phyloP scores from a whole-genome alignment of 2,888 invertebrate genomes.

The Apodemia mormo region DNA sequence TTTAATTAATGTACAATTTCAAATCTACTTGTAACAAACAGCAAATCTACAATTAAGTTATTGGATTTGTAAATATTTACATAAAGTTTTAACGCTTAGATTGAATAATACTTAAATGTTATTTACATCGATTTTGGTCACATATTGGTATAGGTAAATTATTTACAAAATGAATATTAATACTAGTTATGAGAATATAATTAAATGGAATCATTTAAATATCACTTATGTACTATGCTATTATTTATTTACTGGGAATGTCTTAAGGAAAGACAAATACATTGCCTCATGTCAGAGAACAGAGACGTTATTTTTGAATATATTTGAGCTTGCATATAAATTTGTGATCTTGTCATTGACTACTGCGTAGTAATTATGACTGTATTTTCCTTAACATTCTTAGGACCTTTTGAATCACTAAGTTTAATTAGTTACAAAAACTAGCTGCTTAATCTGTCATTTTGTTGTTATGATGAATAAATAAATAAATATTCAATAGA shows the following conservation, averaged over 20 bases:
- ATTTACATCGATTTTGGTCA: conserved; percentile 66
- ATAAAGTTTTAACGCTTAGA: conserved; percentile 22
- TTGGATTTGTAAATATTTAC: conserved; percentile 33
- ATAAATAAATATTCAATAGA: too few species aligned
- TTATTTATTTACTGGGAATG: neutral
- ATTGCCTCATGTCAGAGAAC: neutral
- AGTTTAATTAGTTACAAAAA: too few species aligned
- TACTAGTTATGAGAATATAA: conserved; percentile 25
- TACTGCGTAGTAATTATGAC: too few species aligned
- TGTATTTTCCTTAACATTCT: too few species aligned
- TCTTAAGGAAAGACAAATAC: neutral
- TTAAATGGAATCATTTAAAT: neutral
- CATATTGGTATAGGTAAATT: conserved; percentile 62
- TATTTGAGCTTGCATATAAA: too few species aligned
- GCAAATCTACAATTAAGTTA: conserved; percentile 12
- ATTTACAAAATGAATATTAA: conserved; percentile 27
- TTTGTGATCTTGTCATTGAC: too few species aligned
- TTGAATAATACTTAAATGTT: conserved; percentile 42
- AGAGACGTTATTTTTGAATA: neutral
- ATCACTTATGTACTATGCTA: neutral
- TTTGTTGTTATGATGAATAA: too few species aligned
- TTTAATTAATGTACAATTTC: conserved; percentile 16
- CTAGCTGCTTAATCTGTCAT: too few species aligned
- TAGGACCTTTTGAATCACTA: too few species aligned
- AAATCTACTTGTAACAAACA: conserved; percentile 19